phyloP scores from a whole-genome alignment of 2,113 vertebrate genomes.

The Cranoglanis bouderius region DNA sequence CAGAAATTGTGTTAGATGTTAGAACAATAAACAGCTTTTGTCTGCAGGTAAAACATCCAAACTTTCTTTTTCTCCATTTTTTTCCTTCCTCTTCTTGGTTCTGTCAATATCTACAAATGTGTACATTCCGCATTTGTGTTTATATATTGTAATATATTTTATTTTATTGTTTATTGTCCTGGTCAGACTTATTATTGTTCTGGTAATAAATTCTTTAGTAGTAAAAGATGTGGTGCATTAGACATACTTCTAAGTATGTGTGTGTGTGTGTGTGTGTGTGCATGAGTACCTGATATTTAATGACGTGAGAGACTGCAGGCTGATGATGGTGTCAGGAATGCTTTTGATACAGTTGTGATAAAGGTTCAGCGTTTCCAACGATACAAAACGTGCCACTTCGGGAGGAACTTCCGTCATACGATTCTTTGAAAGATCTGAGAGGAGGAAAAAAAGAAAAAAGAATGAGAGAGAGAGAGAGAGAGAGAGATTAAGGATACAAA shows the following conservation, averaged over 20 bases:
- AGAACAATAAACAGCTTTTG: not conserved
- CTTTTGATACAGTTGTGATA: constrained; percentile 95
- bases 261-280: constrained; percentile 8
- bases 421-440: constrained; percentile 92
- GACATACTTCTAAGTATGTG: not conserved
- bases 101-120: not conserved
- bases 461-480: not conserved
- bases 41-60: not conserved
- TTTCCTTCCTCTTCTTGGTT: not conserved
- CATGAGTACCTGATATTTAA: constrained; percentile 86
- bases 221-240: not conserved
- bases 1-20: no score
- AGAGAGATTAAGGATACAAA: no score
- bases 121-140: not conserved
- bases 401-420: constrained; percentile 85
- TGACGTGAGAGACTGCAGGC: constrained; percentile 87
- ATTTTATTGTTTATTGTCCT: not conserved
- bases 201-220: not conserved
- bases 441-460: not conserved
- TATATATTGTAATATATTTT: not conserved
- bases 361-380: constrained; percentile 89
- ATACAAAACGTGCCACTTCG: constrained; percentile 88
- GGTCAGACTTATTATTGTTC: not conserved
- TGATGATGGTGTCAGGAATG: constrained; percentile 86
- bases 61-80: not conserved